A percentile compares a stretch with the other conserved stretches of the same genome.
These are phyloP conservation scores for Zaprionus taronus DNA, from an alignment of 1,140 invertebrate genomes.

Conservation along the genomic window DNA sequence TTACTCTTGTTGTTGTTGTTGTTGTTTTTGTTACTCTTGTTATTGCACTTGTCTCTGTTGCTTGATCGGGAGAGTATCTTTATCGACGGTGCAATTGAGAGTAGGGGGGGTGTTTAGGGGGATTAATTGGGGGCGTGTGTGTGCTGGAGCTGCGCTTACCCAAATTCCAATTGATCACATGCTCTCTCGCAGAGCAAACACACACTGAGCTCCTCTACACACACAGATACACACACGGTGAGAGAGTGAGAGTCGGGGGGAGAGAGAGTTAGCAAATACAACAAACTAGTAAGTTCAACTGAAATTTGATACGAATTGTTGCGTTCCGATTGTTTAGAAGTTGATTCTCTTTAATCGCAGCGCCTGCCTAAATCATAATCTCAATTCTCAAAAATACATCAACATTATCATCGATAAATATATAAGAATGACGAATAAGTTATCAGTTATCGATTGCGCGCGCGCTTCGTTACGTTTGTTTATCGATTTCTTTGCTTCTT, in stretches of 20 bases:
- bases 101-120: constrained; percentile 15
- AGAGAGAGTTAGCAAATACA: constrained; percentile 30
- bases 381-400: neutral
- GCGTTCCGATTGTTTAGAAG: constrained; percentile 35
- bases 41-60: neutral
- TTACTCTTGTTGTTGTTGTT: constrained; percentile 8
- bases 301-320: constrained; percentile 9
- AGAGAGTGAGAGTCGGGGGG: no score
- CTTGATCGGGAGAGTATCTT: neutral
- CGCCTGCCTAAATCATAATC: constrained; percentile 45
- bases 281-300: constrained; percentile 35
- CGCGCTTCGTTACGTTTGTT: neutral
- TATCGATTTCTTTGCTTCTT: neutral
- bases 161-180: constrained; percentile 33
- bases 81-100: no score
- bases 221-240: constrained; percentile 37
- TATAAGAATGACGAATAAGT: neutral
- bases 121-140: neutral
- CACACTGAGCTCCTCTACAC: constrained; percentile 19
- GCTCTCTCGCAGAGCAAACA: constrained; percentile 41
- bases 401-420: neutral
- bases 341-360: constrained; percentile 16
- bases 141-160: constrained; percentile 35
- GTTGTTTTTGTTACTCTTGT: constrained; percentile 2
- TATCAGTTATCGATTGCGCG: neutral